A percentile compares a stretch with the other conserved stretches of the same genome.
Conservation (phyloP, 2,797 vertebrate genomes). For the Helicolenus hilgendorfi region DNA sequence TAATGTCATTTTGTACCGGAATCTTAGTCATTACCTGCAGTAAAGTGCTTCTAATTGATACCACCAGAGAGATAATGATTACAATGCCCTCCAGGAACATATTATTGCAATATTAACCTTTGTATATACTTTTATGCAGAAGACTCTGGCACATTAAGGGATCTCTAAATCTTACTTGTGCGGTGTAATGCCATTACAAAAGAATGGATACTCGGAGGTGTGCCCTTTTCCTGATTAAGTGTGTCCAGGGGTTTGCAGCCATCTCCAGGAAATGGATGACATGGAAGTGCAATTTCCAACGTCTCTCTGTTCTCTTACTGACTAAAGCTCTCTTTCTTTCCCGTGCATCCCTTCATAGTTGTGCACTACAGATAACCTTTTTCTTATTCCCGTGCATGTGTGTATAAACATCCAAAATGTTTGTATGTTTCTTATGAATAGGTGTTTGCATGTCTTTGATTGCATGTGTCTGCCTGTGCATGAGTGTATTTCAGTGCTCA, state of each 20-base stretch:
- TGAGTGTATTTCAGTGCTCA: constrained; percentile 1
- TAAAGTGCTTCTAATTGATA: constrained; percentile 95
- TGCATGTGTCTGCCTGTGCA: not conserved
- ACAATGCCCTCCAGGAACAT: constrained; percentile 94
- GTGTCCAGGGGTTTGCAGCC: constrained; percentile 89
- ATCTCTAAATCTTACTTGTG: constrained; percentile 94
- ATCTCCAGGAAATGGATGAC: constrained; percentile 88
- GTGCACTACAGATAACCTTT: constrained; percentile 42
- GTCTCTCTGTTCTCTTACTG: constrained; percentile 73
- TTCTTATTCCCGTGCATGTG: not conserved
- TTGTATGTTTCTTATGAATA: not conserved
- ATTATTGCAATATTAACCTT: constrained; percentile 95
- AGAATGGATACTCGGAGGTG: constrained; percentile 91
- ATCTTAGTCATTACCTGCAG: constrained; percentile 94
- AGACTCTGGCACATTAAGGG: constrained; percentile 93
- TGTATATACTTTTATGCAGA: constrained; percentile 95
- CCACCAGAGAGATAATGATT: constrained; percentile 94
- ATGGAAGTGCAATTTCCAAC: constrained; percentile 83
- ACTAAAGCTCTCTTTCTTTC: constrained; percentile 59
- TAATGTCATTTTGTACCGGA: constrained; percentile 94
- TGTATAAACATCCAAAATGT: not conserved
- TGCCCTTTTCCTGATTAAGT: constrained; percentile 93
- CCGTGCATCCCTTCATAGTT: constrained; percentile 16
- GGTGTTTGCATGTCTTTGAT: not conserved
- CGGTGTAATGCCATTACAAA: constrained; percentile 91